Percentiles rank a stretch among this genome's conserved stretches.
These are phyloP conservation scores for Choreutis nemorana DNA, from an alignment of 2,888 invertebrate genomes.

Conservation along the genomic window DNA sequence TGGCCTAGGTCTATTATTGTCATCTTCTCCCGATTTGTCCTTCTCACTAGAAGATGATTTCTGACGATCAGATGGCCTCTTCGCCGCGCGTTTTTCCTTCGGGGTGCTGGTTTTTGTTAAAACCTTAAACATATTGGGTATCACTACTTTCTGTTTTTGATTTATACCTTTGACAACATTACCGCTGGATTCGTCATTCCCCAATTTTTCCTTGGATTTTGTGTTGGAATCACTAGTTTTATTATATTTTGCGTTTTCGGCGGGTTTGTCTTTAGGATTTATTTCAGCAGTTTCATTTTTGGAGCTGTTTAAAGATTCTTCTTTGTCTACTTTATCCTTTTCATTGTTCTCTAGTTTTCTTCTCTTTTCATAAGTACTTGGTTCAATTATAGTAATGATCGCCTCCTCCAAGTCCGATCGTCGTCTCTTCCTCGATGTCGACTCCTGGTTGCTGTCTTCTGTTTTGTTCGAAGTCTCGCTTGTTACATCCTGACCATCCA, in stretches of 20 bases:
- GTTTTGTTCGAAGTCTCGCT: conserved; percentile 10
- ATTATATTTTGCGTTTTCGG: conserved; percentile 13
- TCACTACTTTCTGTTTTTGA: too few relatives aligned
- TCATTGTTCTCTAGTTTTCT: conserved; percentile 16
- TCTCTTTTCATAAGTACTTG: conserved; percentile 12
- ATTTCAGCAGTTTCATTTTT: conserved; percentile 25
- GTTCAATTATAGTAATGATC: conserved; percentile 28
- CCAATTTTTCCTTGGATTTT: conserved; percentile 9
- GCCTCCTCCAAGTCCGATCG: conserved; percentile 40
- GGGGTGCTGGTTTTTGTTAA: too few relatives aligned
- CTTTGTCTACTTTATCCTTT: conserved; percentile 16
- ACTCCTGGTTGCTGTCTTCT: too few relatives aligned
- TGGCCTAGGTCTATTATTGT: conserved; percentile 20
- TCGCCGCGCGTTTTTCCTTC: conserved; percentile 1
- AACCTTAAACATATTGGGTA: too few relatives aligned
- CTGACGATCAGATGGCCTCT: conserved; percentile 6
- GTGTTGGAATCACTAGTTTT: conserved; percentile 10
- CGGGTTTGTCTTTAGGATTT: conserved; percentile 18
- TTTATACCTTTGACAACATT: too few relatives aligned
- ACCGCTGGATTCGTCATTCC: too few relatives aligned
- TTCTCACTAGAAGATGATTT: conserved; percentile 14
- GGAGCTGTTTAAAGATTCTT: conserved; percentile 5
- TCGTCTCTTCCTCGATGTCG: conserved; percentile 41
- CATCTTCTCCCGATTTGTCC: conserved; percentile 13
- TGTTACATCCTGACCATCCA: conserved; percentile 13